Base-by-base conservation (phyloP, 2,888 invertebrate genomes). In the Sussaba pulchella region DNA sequence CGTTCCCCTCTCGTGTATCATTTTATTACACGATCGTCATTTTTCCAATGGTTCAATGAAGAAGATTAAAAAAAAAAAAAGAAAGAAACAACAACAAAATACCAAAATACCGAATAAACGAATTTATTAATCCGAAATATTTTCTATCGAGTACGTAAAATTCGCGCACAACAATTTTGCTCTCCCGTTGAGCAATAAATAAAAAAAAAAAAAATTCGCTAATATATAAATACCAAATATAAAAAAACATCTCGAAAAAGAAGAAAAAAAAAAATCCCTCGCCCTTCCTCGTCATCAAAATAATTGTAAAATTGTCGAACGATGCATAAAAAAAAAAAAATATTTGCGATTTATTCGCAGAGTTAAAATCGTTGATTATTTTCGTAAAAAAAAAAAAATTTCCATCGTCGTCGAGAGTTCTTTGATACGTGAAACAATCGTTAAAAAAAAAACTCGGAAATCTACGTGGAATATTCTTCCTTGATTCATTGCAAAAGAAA, bases 11-110 rank as follows among this genome's bases (percentile, higher is more conserved):
- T 84, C 85, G 87, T 86, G 86, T 86, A 87, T 85, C 76, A 86
- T 88, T 88, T 88, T 87, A 31, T 31, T 6, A 85, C 87, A 88
- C 85, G 87, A 80, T 87, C 85, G 85, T 88, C 79, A 85, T 87
- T 88, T 86, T 85, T 71, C 21, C 17, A 45, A 71, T 86, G 83
- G 85, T 88, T 86, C 77, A 80, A 81, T 81, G 70, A 83, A 79
- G 72, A 71, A 74, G 73, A 50, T 74, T 85, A 79, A 84, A 57
- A 54, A 64, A 64, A 69, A 67, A 9, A 47, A 52, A 36, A 17
- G 10, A 54, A 59, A 50, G 9, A 67, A 43, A 24, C 64, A 59
- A 50, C 14, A 70, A 66, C 41, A 36, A 82, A 83, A 84, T 82
- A 64, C 54, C n/a, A n/a, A n/a, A n/a, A n/a, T n/a, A n/a, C n/a